Evolutionary conservation across 2,888 invertebrate genomes (phyloP).

Genomic region (Nomada hirtipes): DNA sequence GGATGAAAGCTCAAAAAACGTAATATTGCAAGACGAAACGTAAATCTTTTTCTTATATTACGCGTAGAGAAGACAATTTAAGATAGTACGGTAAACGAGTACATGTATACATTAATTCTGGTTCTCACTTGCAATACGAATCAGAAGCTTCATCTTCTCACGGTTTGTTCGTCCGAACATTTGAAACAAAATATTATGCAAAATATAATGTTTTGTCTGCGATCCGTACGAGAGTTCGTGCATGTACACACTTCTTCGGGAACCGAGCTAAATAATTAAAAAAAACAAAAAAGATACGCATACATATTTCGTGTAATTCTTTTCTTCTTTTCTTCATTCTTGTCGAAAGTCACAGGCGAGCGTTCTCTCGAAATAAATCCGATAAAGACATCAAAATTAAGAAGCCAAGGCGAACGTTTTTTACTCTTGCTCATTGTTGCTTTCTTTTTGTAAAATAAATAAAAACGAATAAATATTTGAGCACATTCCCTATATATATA

Average conservation of each 20-base stretch:
- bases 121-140: conserved; percentile 3
- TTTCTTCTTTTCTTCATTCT: not conserved
- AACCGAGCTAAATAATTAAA: conserved; percentile 11
- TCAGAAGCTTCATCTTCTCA: not conserved
- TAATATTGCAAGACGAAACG: conserved; percentile 42
- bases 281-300: conserved; percentile 11
- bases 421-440: conserved; percentile 42
- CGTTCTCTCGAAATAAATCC: conserved; percentile 24
- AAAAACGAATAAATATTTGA: conserved; percentile 71
- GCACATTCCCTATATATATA: conserved; percentile 36
- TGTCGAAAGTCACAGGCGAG: conserved; percentile 5
- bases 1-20: conserved; percentile 48
- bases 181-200: conserved; percentile 47
- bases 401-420: conserved; percentile 38
- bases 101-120: conserved; percentile 33
- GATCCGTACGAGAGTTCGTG: not conserved
- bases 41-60: conserved; percentile 10
- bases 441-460: conserved; percentile 63
- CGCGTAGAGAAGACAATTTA: conserved; percentile 40
- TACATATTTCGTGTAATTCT: conserved; percentile 1
- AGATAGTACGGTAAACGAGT: conserved; percentile 56
- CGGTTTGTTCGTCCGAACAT: not conserved
- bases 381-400: conserved; percentile 26
- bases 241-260: conserved; percentile 11
- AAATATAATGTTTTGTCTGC: conserved; percentile 13